phyloP scores from a whole-genome alignment of 53 echinoderm and acorn worm genomes.

The Echinarachnius parma region DNA sequence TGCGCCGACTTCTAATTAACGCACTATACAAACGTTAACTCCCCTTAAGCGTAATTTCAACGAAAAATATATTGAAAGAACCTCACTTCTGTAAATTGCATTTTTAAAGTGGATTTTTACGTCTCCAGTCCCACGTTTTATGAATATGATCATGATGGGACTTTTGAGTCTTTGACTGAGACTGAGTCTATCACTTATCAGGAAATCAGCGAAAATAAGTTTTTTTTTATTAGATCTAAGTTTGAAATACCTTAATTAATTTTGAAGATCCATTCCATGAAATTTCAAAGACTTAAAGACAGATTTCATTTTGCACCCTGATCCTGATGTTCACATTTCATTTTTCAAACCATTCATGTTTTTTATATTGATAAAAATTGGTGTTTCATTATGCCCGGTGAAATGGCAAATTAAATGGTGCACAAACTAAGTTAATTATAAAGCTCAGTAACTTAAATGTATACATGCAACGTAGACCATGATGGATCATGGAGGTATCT shows the following conservation, averaged over 20 bases:
- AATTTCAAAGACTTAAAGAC: conserved; percentile 3
- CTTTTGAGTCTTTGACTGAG: too few relatives aligned
- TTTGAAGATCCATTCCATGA: conserved; percentile 4
- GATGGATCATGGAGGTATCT: conserved; percentile 1
- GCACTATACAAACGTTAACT: too few relatives aligned
- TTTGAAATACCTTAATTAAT: conserved; percentile 3
- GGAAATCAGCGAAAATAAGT: conserved; percentile 4
- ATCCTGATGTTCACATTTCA: conserved; percentile 4
- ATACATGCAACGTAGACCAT: conserved; percentile 4
- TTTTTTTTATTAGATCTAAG: neutral
- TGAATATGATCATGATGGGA: too few relatives aligned
- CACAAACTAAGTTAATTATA: conserved; percentile 3
- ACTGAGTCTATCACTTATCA: conserved; percentile 4
- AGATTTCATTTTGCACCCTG: conserved; percentile 4
- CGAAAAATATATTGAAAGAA: too few relatives aligned
- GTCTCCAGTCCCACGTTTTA: too few relatives aligned
- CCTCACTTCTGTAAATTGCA: too few relatives aligned
- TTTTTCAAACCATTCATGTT: conserved; percentile 1
- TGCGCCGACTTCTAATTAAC: too few relatives aligned
- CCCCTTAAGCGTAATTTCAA: too few relatives aligned
- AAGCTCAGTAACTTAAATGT: conserved; percentile 4
- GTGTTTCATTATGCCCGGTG: neutral
- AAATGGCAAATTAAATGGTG: conserved; percentile 4
- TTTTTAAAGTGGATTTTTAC: too few relatives aligned
- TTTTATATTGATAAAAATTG: conserved; percentile 3